Evolutionary conservation across 2,797 vertebrate species (phyloP), one percentile per base, ranked within the genome.

Genomic region (Helarctos malayanus): DNA sequence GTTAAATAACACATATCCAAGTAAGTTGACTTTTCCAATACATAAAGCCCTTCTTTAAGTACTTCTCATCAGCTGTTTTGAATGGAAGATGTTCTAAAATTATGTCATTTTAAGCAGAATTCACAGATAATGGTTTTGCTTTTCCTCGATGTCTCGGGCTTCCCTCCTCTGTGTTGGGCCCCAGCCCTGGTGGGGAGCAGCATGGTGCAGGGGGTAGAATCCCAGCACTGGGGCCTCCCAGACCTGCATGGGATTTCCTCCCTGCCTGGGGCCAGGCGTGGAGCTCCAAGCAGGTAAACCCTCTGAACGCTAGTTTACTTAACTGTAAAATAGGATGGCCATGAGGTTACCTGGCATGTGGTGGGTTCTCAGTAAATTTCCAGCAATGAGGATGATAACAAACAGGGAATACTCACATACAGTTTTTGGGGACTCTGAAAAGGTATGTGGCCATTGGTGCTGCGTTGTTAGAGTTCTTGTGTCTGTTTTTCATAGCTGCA

Each of bases 1-100:
- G 35, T 75, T 35, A 92, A 75, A 56, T 29, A 59, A 78, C 81
- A 76, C 80, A 65, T 49, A 76, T 82, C 54, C 68, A 89, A 82
- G 32, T 52, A 61, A 47, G 47, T 92, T 78, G 49, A 14, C n/a
- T 81, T 96, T 92, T 21, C 54, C 16, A 57, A 16, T 69, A 38
- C 78, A 32, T n/a, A 56, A 82, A 75, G 4, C 3, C 23, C 71
- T 69, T n/a, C 32, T 75, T 80, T 78, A 71, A 73, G 63, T 57
- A 85, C 45, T 83, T 76, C 83, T 96, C 10, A 29, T 41, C 45
- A 69, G 45, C 63, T 57, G 41, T 68, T 79, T 52, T 80, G 45
- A 69, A n/a, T n/a, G 63, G 23, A 52, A 71, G 25, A 2, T 32
- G 7, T 71, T 90, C 79, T 59, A 85, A 89, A 56, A 56, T 35